phyloP scores from a whole-genome alignment of 2,888 invertebrate genomes.

The Rhopalosiphum nymphaeae region DNA sequence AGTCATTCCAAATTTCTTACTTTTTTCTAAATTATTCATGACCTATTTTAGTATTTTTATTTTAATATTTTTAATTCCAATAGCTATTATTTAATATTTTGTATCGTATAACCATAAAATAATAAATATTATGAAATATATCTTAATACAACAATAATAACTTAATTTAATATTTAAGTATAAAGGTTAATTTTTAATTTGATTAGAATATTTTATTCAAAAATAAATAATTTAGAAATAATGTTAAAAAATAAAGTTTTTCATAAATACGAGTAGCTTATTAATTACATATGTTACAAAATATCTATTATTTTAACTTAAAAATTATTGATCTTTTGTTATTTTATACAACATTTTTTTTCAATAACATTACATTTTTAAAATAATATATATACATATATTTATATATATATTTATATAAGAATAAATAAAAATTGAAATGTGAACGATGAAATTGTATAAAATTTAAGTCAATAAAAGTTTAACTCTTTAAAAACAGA shows the following conservation, averaged over 20 bases:
- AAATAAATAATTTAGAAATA: background rate
- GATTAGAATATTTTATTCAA: background rate
- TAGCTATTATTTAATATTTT: background rate
- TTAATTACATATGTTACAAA: background rate
- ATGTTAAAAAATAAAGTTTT: background rate
- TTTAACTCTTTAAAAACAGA: background rate
- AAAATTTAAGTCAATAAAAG: background rate
- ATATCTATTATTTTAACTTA: background rate
- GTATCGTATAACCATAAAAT: background rate
- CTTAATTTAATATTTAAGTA: background rate
- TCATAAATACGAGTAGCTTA: too few relatives aligned
- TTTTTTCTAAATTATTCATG: background rate
- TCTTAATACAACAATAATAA: background rate
- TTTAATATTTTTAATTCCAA: background rate
- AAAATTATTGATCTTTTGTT: background rate
- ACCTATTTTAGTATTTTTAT: background rate
- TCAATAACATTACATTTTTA: background rate
- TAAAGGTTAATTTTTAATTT: background rate
- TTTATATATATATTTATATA: background rate
- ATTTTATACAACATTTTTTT: background rate
- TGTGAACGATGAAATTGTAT: background rate
- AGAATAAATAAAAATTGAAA: background rate
- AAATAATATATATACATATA: background rate
- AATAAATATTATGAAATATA: background rate
- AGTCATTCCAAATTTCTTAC: background rate